Evolutionary conservation across 1,140 invertebrate species (phyloP).

Genomic region (Tetragonula clypearis): DNA sequence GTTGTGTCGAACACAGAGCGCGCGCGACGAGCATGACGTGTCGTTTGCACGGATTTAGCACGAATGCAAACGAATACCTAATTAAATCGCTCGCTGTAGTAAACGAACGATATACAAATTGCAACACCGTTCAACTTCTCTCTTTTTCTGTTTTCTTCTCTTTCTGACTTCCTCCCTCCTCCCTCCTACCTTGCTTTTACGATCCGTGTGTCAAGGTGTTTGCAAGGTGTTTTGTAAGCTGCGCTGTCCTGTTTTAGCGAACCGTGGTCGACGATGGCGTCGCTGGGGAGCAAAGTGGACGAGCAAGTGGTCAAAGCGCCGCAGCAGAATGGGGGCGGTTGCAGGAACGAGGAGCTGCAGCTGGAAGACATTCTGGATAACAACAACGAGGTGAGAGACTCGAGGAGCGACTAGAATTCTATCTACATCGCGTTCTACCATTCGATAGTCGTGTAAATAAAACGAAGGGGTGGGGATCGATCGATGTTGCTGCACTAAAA

Average conservation of each 20-base stretch:
- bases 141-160: neutral
- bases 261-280: conserved; percentile 72
- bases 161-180: too few relatives aligned
- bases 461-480: neutral
- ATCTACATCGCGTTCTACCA: neutral
- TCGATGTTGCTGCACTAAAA: too few relatives aligned
- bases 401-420: neutral
- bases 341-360: conserved; percentile 72
- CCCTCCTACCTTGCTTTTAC: neutral
- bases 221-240: neutral
- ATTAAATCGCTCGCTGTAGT: neutral
- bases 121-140: too few relatives aligned
- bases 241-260: conserved; percentile 63
- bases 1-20: neutral
- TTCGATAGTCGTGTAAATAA: neutral
- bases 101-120: neutral
- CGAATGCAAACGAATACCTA: neutral
- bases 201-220: neutral
- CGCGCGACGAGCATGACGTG: too few relatives aligned
- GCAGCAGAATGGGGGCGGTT: conserved; percentile 69
- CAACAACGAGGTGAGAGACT: conserved; percentile 71
- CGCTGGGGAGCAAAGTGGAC: conserved; percentile 68
- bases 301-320: conserved; percentile 62
- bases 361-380: conserved; percentile 69
- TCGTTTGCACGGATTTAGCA: too few relatives aligned